Base-by-base conservation (phyloP, 2,888 invertebrate species). In the Drosophila infuscata region DNA sequence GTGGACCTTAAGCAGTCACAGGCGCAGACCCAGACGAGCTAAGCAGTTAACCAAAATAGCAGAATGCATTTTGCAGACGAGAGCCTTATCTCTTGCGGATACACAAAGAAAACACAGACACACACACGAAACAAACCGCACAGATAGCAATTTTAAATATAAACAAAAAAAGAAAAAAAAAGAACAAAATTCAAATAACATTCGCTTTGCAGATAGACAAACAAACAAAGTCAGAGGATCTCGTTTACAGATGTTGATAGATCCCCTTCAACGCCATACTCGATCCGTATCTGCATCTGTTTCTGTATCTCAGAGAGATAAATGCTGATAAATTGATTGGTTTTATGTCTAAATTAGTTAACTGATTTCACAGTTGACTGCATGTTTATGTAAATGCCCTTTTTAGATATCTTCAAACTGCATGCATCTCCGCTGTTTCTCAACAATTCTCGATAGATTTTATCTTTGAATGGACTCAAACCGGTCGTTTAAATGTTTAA, bases 141-240 rank as follows among this genome's bases (percentile, higher is more conserved):
- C 36, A 60, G 65, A 75, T 68, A 72, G 63, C 80, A 75, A 89
- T 89, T 89, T 76, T 70, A 78, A 89, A 84, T 73, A 81, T 82
- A 89, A 86, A 89, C 86, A 89, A 25, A 25, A 25, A 75, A 74
- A 89, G 83, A 89, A 25, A 25, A 74, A 74, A 64, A 70, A 29
- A n/a, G 20, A 8, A 29, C 9, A 49, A 5, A 17, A 46, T 15
- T 25, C 29, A 29, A 68, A 76, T 65, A 80, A 77, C 77, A 76
- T 83, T 81, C 61, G 72, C 72, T 73, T 74, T 83, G 81, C 82
- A 83, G 82, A 82, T 84, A 88, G 20, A 61, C 32, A 38, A 49
- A 52, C 54, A 69, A 74, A 74, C 79, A 76, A 82, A 78, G 70
- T 73, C 71, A 70, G 67, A 68, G 38, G 61, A 68, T 53, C 56